phyloP scores from a whole-genome alignment of 2,888 invertebrate species.

The Aquatica leii region DNA sequence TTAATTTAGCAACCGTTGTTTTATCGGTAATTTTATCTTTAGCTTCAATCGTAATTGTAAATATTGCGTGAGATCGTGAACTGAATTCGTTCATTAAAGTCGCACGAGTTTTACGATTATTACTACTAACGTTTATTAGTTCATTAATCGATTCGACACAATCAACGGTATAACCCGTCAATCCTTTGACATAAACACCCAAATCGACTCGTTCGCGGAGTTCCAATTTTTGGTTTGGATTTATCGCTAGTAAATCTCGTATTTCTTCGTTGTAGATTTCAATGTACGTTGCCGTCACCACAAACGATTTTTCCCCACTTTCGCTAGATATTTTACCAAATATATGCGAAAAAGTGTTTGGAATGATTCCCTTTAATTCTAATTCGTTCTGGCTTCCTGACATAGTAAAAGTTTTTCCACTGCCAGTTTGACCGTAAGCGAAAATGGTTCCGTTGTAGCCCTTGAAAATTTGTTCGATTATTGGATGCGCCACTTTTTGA shows the following conservation, averaged over 20 bases:
- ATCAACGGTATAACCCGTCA: constrained; percentile 97
- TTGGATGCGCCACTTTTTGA: constrained; percentile 93
- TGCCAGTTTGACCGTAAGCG: constrained; percentile 93
- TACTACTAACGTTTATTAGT: constrained; percentile 86
- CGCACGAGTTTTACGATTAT: constrained; percentile 88
- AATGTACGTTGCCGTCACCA: constrained; percentile 96
- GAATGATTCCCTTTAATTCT: constrained; percentile 88
- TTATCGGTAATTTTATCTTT: constrained; percentile 86
- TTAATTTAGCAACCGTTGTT: constrained; percentile 95
- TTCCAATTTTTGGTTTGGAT: constrained; percentile 85
- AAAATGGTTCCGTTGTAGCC: constrained; percentile 97
- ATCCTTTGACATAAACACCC: constrained; percentile 97
- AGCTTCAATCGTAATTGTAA: constrained; percentile 97
- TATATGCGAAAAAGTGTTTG: constrained; percentile 98
- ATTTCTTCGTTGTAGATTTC: constrained; percentile 99
- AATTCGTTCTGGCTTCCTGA: constrained; percentile 88
- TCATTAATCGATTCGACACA: constrained; percentile 58
- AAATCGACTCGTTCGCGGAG: constrained; percentile 96
- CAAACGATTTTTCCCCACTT: constrained; percentile 74
- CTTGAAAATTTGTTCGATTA: constrained; percentile 94
- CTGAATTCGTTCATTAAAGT: constrained; percentile 98
- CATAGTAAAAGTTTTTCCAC: constrained; percentile 99
- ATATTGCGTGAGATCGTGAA: constrained; percentile 97
- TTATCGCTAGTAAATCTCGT: constrained; percentile 86
- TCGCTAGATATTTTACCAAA: constrained; percentile 97